Evolutionary conservation across 1,140 invertebrate species (phyloP).

Genomic region (Micrasema minimum): DNA sequence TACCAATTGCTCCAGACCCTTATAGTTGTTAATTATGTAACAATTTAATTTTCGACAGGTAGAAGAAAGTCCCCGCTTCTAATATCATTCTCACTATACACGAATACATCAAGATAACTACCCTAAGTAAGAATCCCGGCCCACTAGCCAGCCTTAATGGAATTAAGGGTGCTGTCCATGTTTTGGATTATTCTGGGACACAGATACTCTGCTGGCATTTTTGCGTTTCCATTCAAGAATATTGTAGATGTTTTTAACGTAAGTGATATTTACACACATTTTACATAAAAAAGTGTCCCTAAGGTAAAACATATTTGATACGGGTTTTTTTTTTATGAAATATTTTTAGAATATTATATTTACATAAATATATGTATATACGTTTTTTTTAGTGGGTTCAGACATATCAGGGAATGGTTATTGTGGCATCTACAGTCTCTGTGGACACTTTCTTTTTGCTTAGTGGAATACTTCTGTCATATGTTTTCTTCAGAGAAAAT

Average conservation of each 20-base stretch:
- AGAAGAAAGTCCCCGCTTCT: too few species aligned
- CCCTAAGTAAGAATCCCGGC: constrained; percentile 49
- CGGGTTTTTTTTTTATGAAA: too few species aligned
- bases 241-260: too few species aligned
- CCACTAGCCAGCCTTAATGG: constrained; percentile 66
- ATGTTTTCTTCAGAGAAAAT: constrained; percentile 53
- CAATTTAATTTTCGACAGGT: too few species aligned
- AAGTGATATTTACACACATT: too few species aligned
- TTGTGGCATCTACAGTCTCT: constrained; percentile 58
- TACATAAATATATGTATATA: too few species aligned
- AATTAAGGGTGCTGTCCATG: constrained; percentile 70
- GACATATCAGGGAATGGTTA: constrained; percentile 55
- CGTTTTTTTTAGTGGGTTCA: constrained; percentile 55
- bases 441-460: constrained; percentile 71
- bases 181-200: too few species aligned
- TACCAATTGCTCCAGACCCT: too few species aligned
- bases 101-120: constrained; percentile 56
- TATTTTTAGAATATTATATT: too few species aligned
- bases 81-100: constrained; percentile 57
- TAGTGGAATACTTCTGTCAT: constrained; percentile 71
- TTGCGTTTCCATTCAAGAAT: background rate
- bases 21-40: too few species aligned
- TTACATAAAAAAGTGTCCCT: too few species aligned
- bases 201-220: constrained; percentile 36
- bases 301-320: too few species aligned